Percentiles rank a stretch among this genome's conserved stretches.
phyloP scores from a whole-genome alignment of 2,888 invertebrate species.

The Dasysyrphus albostriatus region DNA sequence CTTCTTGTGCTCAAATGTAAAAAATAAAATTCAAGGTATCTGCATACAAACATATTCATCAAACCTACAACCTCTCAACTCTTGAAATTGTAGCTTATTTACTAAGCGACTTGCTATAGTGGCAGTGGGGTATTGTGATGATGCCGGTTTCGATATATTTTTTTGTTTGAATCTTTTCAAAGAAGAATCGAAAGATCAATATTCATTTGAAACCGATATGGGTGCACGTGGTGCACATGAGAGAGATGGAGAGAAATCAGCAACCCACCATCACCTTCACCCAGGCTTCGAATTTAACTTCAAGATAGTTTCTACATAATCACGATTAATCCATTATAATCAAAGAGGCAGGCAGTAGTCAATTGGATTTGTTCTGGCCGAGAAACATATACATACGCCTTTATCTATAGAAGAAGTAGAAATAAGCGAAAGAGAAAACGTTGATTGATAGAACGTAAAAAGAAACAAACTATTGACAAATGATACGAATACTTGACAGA shows the following conservation, averaged over 20 bases:
- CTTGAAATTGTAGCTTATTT: not conserved
- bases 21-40: not conserved
- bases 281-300: slow-evolving; percentile 8
- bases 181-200: not conserved
- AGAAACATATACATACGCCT: not conserved
- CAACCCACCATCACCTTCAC: not conserved
- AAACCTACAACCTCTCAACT: not conserved
- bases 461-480: slow-evolving; percentile 31
- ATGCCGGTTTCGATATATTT: slow-evolving; percentile 1
- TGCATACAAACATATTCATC: not conserved
- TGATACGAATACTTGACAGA: slow-evolving; percentile 30
- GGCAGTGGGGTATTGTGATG: not conserved
- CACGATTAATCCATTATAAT: slow-evolving; percentile 69
- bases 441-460: not conserved
- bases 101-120: not conserved
- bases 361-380: slow-evolving; percentile 53
- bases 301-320: slow-evolving; percentile 54
- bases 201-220: slow-evolving; percentile 28
- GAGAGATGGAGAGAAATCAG: not conserved
- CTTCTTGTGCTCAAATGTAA: not conserved
- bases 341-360: slow-evolving; percentile 35
- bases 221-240: slow-evolving; percentile 24
- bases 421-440: slow-evolving; percentile 30
- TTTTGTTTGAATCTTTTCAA: not conserved
- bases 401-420: not conserved